These are phyloP conservation scores for Agelastica alni DNA, from an alignment of 2,888 invertebrate genomes.

Conservation along the genomic window DNA sequence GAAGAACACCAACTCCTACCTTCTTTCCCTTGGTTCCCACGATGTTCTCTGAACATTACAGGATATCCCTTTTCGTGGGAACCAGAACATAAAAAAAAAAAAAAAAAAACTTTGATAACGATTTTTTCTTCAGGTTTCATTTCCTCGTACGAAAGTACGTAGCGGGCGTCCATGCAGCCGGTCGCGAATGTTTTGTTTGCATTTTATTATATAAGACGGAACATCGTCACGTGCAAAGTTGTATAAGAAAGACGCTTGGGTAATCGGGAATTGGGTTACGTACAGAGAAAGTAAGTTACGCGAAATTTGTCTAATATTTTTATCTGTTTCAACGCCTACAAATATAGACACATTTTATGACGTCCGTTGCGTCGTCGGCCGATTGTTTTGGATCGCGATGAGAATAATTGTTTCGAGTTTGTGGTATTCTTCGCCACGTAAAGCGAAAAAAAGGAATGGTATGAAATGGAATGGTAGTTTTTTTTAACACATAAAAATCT, in stretches of 20 bases:
- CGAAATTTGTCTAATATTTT: slow-evolving; percentile 43
- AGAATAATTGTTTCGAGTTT: background rate
- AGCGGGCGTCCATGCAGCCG: slow-evolving; percentile 3
- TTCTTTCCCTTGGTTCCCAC: no score
- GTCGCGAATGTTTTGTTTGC: slow-evolving; percentile 12
- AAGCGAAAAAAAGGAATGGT: background rate
- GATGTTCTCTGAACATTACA: no score
- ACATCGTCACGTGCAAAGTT: slow-evolving; percentile 35
- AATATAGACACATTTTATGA: slow-evolving; percentile 16
- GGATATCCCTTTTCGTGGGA: no score
- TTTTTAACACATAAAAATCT: no score
- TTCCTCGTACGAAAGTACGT: background rate
- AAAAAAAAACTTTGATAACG: no score
- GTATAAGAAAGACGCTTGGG: slow-evolving; percentile 37
- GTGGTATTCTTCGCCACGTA: background rate
- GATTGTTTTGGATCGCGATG: background rate
- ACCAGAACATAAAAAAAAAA: no score
- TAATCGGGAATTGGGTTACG: slow-evolving; percentile 45
- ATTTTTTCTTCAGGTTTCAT: no score
- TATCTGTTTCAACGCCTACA: slow-evolving; percentile 36
- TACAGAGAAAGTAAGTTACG: slow-evolving; percentile 48
- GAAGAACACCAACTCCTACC: no score
- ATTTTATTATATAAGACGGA: slow-evolving; percentile 16
- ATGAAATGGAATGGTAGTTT: no score
- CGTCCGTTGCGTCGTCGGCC: background rate